These are phyloP conservation scores for Rhagologus leucostigma DNA, from an alignment of 2,113 vertebrate genomes.

Conservation along the genomic window DNA sequence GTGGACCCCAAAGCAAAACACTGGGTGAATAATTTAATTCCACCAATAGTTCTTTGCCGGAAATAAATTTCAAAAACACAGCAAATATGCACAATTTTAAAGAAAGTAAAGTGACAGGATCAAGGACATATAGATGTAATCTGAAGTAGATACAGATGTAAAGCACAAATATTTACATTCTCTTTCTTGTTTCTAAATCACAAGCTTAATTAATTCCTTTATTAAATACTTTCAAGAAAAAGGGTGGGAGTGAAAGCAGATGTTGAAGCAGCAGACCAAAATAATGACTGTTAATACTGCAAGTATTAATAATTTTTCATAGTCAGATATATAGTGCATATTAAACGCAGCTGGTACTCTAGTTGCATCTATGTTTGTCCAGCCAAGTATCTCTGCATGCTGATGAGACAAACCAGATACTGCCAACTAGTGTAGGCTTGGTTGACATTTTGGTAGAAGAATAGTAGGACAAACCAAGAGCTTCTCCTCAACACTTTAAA, in stretches of 20 bases:
- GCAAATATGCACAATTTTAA: not conserved
- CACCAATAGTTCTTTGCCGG: not conserved
- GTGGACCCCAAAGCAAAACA: not conserved
- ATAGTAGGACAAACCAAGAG: conserved; percentile 29
- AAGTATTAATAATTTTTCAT: not conserved
- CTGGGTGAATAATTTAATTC: not conserved
- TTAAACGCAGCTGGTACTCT: not conserved
- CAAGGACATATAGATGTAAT: not conserved
- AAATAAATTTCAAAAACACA: not conserved
- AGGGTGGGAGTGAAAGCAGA: not conserved
- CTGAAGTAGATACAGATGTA: not conserved
- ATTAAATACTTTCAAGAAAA: not conserved
- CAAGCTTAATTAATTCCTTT: not conserved
- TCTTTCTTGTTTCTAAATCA: not conserved
- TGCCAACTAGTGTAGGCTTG: not conserved
- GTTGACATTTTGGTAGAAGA: conserved; percentile 45
- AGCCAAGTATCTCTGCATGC: not conserved
- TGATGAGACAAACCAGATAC: conserved; percentile 19
- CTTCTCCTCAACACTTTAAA: conserved; percentile 52
- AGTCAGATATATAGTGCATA: not conserved
- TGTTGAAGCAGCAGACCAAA: not conserved
- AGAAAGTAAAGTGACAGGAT: not conserved
- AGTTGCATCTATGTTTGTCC: not conserved
- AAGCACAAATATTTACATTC: not conserved
- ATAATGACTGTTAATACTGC: not conserved